Conservation (phyloP, 2,113 vertebrate genomes). For the Tyrannus savana region DNA sequence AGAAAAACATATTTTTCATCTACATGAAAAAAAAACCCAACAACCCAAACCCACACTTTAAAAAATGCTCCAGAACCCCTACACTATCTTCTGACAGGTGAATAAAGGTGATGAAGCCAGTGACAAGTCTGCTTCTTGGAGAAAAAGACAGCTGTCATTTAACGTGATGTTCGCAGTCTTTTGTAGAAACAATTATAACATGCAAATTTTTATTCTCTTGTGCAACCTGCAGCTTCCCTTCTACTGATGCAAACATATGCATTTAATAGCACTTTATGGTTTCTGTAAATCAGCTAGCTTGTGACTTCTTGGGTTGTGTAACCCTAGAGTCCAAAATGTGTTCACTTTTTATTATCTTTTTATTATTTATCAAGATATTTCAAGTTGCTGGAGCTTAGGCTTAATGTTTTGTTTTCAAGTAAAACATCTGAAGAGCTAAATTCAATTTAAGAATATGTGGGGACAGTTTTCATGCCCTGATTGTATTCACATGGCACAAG, state of each 20-base stretch:
- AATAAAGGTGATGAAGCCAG: not conserved
- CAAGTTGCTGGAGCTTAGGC: not conserved
- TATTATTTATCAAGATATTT: not conserved
- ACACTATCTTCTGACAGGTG: not conserved
- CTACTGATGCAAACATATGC: not conserved
- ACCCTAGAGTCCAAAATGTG: not conserved
- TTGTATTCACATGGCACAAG: not conserved
- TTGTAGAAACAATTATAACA: conserved; percentile 12
- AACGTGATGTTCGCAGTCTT: not conserved
- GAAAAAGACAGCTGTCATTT: conserved; percentile 23
- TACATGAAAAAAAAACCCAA: not conserved
- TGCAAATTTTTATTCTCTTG: not conserved
- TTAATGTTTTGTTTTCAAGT: not conserved
- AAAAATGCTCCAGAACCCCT: not conserved
- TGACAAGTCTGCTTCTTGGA: not conserved
- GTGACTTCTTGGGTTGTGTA: not conserved
- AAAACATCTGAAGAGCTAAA: not conserved
- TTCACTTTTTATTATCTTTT: not conserved
- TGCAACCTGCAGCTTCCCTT: not conserved
- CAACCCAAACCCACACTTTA: too few relatives aligned
- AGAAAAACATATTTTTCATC: not conserved
- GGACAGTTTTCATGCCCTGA: not conserved
- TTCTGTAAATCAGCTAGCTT: not conserved
- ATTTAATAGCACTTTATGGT: not conserved
- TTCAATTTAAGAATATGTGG: not conserved